Evolutionary conservation across 1,140 invertebrate genomes (phyloP).

Genomic region (Neodiprion fabricii): DNA sequence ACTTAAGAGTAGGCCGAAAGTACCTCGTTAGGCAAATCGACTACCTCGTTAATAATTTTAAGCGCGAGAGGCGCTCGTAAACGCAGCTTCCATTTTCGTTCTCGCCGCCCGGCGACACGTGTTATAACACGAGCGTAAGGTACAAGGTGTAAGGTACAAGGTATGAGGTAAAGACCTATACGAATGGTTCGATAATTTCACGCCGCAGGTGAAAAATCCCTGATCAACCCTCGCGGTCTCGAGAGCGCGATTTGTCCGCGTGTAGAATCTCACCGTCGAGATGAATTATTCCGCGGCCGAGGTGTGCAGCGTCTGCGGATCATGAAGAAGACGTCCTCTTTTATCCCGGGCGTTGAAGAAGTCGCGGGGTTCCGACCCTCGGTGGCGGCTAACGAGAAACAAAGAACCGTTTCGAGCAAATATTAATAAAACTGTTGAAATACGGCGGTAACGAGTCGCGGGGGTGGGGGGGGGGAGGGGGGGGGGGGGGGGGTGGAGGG

Average conservation of each 20-base stretch:
- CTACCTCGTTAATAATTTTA: slow-evolving; percentile 3
- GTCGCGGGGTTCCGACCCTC: neutral
- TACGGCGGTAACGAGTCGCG: slow-evolving; percentile 29
- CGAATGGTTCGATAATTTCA: neutral
- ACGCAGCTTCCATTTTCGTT: slow-evolving; percentile 1
- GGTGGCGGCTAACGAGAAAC: too few species aligned
- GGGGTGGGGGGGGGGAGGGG: slow-evolving; percentile 27
- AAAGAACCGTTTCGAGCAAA: neutral
- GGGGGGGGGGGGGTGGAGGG: slow-evolving; percentile 22
- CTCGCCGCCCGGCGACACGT: neutral
- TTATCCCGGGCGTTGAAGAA: neutral
- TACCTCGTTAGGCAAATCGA: slow-evolving; percentile 5
- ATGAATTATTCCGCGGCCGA: too few species aligned
- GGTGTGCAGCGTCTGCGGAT: too few species aligned
- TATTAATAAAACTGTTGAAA: slow-evolving; percentile 3
- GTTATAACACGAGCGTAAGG: neutral
- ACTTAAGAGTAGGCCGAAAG: slow-evolving; percentile 1
- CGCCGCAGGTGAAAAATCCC: neutral
- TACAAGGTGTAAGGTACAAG: too few species aligned
- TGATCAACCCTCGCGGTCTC: neutral
- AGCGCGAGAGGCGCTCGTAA: slow-evolving; percentile 3
- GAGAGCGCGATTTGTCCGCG: too few species aligned
- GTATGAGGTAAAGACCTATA: too few species aligned
- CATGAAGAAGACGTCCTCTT: neutral
- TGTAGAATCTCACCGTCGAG: too few species aligned